A percentile compares a stretch with the other conserved stretches of the same genome.
Conservation (phyloP, 2,888 invertebrate species). For the Pegoplata infirma region DNA sequence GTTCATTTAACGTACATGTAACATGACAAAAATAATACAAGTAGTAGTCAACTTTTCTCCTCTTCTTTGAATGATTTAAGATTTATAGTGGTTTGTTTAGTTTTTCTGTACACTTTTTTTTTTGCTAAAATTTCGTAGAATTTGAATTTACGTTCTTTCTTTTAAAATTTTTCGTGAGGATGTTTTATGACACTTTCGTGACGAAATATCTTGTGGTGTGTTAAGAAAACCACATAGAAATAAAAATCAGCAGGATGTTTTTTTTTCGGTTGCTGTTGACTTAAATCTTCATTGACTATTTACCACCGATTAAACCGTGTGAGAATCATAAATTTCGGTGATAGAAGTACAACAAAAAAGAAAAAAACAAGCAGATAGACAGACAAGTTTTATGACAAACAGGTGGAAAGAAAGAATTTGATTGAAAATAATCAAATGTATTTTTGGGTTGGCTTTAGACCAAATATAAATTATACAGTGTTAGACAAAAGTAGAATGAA, state of each 20-base stretch:
- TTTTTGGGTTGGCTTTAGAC: too few relatives aligned
- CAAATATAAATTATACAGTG: too few relatives aligned
- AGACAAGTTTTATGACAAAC: neutral
- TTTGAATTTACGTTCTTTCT: neutral
- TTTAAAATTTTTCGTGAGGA: neutral
- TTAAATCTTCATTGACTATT: neutral
- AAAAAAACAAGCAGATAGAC: neutral
- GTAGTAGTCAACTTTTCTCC: neutral
- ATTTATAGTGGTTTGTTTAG: neutral
- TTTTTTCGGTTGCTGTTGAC: neutral
- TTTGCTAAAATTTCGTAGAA: neutral
- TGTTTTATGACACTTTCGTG: slow-evolving; percentile 46
- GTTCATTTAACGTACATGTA: neutral
- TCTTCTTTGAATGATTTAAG: neutral
- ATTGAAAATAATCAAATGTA: too few relatives aligned
- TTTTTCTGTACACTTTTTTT: neutral
- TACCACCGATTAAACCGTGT: slow-evolving; percentile 2
- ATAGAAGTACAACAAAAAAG: neutral
- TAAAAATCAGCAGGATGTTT: slow-evolving; percentile 25
- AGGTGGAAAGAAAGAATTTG: too few relatives aligned
- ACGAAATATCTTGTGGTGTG: slow-evolving; percentile 40
- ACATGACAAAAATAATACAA: neutral
- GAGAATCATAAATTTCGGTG: neutral
- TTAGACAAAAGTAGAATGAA: too few relatives aligned
- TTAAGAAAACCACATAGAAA: slow-evolving; percentile 29